Conservation (phyloP, 2,113 vertebrate species). For the Nettapus auritus region DNA sequence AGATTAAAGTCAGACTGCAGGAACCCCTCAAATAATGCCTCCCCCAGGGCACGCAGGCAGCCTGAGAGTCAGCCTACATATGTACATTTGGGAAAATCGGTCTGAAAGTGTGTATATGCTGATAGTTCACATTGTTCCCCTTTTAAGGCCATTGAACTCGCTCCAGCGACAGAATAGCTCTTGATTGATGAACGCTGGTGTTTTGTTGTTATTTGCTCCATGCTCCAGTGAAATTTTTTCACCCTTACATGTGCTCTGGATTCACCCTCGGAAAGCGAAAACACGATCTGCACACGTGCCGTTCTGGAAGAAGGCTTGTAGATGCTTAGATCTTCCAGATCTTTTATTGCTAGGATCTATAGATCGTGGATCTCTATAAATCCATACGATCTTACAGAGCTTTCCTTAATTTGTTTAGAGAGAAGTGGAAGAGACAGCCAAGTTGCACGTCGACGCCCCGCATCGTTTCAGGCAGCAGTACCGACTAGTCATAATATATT, state of each 20-base stretch:
- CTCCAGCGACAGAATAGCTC: neutral
- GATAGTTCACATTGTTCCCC: neutral
- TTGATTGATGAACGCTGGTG: neutral
- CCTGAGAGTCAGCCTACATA: neutral
- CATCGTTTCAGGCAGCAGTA: slow-evolving; percentile 12
- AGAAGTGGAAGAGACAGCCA: neutral
- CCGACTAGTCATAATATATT: slow-evolving; percentile 55
- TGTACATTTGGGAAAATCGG: neutral
- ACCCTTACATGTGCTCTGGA: neutral
- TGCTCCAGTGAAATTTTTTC: neutral
- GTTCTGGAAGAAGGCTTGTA: neutral
- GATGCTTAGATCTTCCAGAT: neutral
- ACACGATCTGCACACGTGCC: neutral
- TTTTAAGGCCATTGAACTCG: slow-evolving; percentile 6
- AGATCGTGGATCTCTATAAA: neutral
- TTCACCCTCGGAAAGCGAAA: neutral
- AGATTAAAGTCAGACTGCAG: neutral
- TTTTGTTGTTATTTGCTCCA: neutral
- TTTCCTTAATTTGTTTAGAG: slow-evolving; percentile 19
- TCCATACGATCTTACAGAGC: neutral
- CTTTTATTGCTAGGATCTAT: neutral
- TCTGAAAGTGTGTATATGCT: neutral
- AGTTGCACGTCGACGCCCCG: slow-evolving; percentile 1
- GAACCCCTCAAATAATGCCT: neutral
- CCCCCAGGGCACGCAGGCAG: neutral